Evolutionary conservation across 2,888 invertebrate genomes (phyloP).

Genomic region (Cerastis leucographa): DNA sequence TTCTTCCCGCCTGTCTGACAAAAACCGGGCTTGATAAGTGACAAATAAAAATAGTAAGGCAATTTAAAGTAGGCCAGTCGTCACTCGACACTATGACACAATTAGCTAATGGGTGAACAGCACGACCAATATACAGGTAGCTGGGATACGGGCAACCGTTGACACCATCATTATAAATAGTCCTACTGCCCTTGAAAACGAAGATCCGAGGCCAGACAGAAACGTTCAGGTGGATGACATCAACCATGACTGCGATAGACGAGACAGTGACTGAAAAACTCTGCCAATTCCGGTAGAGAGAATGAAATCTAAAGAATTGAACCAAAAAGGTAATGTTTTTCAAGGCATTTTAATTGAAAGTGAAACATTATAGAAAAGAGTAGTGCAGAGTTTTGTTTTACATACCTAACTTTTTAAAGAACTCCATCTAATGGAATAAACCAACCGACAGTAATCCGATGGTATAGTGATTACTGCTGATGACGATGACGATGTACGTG

Average conservation of each 20-base stretch:
- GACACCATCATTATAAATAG: constrained; percentile 53
- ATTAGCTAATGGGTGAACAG: constrained; percentile 69
- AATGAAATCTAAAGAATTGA: neutral
- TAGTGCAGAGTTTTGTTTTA: neutral
- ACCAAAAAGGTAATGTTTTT: neutral
- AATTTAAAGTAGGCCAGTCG: constrained; percentile 67
- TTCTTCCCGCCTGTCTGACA: constrained; percentile 27
- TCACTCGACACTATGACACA: constrained; percentile 72
- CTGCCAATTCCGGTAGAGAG: neutral
- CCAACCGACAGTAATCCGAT: neutral
- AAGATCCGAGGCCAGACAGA: constrained; percentile 19
- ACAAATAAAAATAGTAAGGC: constrained; percentile 66
- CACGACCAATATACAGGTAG: constrained; percentile 57
- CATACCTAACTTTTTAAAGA: neutral
- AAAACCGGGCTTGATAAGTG: constrained; percentile 57
- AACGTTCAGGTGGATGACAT: constrained; percentile 27
- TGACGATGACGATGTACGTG: constrained; percentile 4
- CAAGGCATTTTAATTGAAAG: neutral
- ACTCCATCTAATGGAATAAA: neutral
- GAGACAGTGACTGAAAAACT: neutral
- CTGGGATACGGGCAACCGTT: constrained; percentile 49
- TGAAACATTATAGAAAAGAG: neutral
- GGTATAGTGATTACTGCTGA: neutral
- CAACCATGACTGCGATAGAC: constrained; percentile 16
- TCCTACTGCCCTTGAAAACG: constrained; percentile 49